phyloP scores from a whole-genome alignment of 64 coral and sea anemone genomes.

The Exaiptasia diaphana region DNA sequence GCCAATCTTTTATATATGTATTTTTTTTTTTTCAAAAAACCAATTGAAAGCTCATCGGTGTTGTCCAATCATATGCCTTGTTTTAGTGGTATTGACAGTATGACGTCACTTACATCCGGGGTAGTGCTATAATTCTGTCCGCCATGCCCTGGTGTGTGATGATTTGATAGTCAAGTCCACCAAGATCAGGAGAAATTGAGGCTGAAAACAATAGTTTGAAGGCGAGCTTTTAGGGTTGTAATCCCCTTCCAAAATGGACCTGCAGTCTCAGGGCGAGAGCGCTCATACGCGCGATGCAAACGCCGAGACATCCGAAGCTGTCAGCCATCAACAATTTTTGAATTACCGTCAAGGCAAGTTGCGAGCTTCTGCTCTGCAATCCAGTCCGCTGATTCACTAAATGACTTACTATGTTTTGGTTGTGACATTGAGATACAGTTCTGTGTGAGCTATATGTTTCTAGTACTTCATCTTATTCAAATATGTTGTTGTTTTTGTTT shows the following conservation, averaged over 20 bases:
- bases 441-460: slow-evolving; percentile 1
- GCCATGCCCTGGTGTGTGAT: slow-evolving; percentile 3
- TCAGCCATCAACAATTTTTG: slow-evolving; percentile 78
- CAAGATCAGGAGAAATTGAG: not conserved
- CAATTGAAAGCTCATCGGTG: not conserved
- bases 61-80: not conserved
- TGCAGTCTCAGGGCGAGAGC: not conserved
- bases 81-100: not conserved
- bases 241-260: not conserved
- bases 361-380: slow-evolving; percentile 28
- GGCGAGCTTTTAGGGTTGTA: not conserved
- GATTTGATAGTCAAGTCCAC: not conserved
- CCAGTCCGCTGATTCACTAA: not conserved
- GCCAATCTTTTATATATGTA: too few relatives aligned
- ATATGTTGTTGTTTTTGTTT: slow-evolving; percentile 40
- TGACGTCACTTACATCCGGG: slow-evolving; percentile 30
- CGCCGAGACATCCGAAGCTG: not conserved
- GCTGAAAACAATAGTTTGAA: not conserved
- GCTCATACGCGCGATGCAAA: not conserved
- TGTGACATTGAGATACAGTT: not conserved
- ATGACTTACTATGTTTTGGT: slow-evolving; percentile 5
- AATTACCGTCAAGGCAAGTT: slow-evolving; percentile 79
- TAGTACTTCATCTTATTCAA: too few relatives aligned
- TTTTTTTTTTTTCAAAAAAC: not conserved
- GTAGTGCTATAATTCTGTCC: not conserved